Evolutionary conservation across 2,888 invertebrate species (phyloP).

Genomic region (Nasonia oneida): DNA sequence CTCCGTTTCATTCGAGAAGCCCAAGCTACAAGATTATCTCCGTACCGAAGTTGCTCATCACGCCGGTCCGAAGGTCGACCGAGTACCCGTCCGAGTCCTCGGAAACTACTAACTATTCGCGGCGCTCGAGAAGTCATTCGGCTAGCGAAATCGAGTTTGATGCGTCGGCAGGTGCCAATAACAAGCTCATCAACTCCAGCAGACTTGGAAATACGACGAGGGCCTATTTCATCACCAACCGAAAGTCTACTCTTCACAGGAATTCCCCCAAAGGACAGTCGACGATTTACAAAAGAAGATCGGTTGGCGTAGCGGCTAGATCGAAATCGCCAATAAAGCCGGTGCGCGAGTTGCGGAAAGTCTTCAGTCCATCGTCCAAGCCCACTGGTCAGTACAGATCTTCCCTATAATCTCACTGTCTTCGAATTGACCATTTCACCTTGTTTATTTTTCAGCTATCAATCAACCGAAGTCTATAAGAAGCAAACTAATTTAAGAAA

Average conservation of each 20-base stretch:
- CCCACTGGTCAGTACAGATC: too few relatives aligned
- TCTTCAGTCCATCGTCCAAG: slow-evolving; percentile 28
- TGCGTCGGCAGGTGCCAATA: background rate
- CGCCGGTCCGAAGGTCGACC: background rate
- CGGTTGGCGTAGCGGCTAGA: slow-evolving; percentile 22
- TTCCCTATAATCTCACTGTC: too few relatives aligned
- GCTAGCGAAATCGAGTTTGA: background rate
- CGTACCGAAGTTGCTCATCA: background rate
- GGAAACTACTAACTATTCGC: background rate
- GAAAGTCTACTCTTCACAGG: background rate
- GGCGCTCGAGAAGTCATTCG: background rate
- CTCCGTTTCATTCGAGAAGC: too few relatives aligned
- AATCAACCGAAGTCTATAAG: too few relatives aligned
- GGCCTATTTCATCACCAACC: background rate
- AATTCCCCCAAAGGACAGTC: background rate
- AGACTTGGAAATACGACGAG: background rate
- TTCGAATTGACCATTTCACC: too few relatives aligned
- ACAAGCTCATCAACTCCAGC: background rate
- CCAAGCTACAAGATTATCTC: background rate
- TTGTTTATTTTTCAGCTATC: too few relatives aligned
- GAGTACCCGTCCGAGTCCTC: background rate
- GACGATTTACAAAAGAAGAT: slow-evolving; percentile 40
- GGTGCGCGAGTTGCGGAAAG: slow-evolving; percentile 39
- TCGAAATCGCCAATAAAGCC: slow-evolving; percentile 33
- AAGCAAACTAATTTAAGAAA: too few relatives aligned